Evolutionary conservation across 1,140 invertebrate species (phyloP).

Genomic region (Sinonovacula constricta): DNA sequence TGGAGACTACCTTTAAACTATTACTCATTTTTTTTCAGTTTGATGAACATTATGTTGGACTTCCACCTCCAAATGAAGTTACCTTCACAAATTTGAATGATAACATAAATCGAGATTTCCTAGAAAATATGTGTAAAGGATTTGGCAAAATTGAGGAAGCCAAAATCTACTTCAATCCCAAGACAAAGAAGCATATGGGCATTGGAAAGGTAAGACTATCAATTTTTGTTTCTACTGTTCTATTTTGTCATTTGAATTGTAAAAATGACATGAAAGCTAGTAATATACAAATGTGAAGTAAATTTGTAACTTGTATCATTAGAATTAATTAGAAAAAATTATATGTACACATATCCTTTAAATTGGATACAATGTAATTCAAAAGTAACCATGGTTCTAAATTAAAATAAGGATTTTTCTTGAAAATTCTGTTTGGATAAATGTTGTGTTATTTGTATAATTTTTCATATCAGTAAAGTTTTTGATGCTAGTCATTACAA

Average conservation of each 20-base stretch:
- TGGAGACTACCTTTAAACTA: too few species aligned
- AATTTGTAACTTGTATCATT: too few species aligned
- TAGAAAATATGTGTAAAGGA: constrained; percentile 86
- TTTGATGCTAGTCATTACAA: too few species aligned
- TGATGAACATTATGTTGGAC: constrained; percentile 95
- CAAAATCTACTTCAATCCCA: constrained; percentile 91
- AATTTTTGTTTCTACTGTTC: neutral
- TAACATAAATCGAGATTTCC: constrained; percentile 95
- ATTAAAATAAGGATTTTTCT: too few species aligned
- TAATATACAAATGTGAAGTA: neutral
- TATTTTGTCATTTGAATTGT: neutral
- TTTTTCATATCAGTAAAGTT: too few species aligned
- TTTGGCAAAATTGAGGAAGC: constrained; percentile 92
- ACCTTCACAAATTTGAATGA: constrained; percentile 98
- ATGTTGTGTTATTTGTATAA: too few species aligned
- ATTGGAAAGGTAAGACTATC: constrained; percentile 82
- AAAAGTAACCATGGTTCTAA: too few species aligned
- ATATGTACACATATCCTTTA: too few species aligned
- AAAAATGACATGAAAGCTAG: neutral
- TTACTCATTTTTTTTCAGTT: constrained; percentile 85
- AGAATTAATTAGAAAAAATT: neutral
- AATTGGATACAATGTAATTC: too few species aligned
- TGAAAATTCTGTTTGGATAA: too few species aligned
- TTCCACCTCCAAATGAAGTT: constrained; percentile 94
- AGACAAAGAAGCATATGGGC: constrained; percentile 95